A percentile compares a stretch with the other conserved stretches of the same genome.
Evolutionary conservation across 1,140 invertebrate genomes (phyloP).

Genomic region (Hyphantria cunea): DNA sequence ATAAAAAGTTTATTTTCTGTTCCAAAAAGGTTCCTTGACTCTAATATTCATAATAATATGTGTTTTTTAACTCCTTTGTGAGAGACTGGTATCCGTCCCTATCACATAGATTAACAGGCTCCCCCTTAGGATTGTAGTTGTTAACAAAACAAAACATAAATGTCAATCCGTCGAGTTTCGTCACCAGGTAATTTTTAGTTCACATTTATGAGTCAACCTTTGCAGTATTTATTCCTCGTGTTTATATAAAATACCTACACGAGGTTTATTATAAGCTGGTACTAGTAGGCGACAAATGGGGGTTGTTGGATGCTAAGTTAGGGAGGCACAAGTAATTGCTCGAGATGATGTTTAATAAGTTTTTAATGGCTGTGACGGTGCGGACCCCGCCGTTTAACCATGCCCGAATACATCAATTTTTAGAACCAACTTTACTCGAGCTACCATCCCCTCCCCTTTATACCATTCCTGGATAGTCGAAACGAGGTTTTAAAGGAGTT

Average conservation of each 20-base stretch:
- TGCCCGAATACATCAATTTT: conserved; percentile 55
- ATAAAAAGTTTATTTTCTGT: too few species aligned
- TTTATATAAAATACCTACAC: conserved; percentile 16
- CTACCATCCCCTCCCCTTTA: conserved; percentile 3
- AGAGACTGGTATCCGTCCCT: too few species aligned
- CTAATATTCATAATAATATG: too few species aligned
- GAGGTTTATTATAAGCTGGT: conserved; percentile 12
- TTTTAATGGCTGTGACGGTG: conserved; percentile 82
- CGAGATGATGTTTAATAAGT: conserved; percentile 84
- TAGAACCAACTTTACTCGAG: conserved; percentile 30
- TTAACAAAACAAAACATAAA: too few species aligned
- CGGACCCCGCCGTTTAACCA: conserved; percentile 59
- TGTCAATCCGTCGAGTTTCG: too few species aligned
- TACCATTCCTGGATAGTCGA: not conserved
- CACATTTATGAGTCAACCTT: too few species aligned
- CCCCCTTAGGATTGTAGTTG: too few species aligned
- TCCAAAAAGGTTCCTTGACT: too few species aligned
- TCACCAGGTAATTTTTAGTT: too few species aligned
- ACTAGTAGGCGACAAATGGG: conserved; percentile 27
- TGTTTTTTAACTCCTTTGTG: too few species aligned
- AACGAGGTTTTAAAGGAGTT: not conserved
- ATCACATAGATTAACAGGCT: too few species aligned
- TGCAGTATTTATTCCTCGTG: too few species aligned
- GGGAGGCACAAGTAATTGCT: conserved; percentile 72
- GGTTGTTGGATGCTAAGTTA: conserved; percentile 15